phyloP scores from a whole-genome alignment of 2,113 vertebrate species.

The Sus scrofa region T2T-Sscrofa CM000818.6:52185001-52185500 shows the following conservation, averaged over 20 bases:
- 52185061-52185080: constrained; percentile 85
- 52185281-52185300: constrained; percentile 40
- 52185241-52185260: constrained; percentile 74
- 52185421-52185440: constrained; percentile 17
- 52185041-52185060: constrained; percentile 85
- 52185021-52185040: constrained; percentile 85
- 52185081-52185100: constrained; percentile 85
- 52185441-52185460: neutral
- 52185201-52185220: constrained; percentile 83
- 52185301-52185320: constrained; percentile 54
- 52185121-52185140: constrained; percentile 83
- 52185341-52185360: neutral
- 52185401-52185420: constrained; percentile 26
- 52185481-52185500: neutral
- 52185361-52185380: constrained; percentile 22
- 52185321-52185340: constrained; percentile 59
- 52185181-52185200: constrained; percentile 85
- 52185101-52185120: constrained; percentile 85
- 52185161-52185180: constrained; percentile 84
- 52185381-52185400: constrained; percentile 33
- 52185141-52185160: constrained; percentile 86
- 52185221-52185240: constrained; percentile 75
- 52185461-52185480: neutral
- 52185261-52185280: constrained; percentile 67
- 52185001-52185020: constrained; percentile 86